Conservation (phyloP, 1,140 invertebrate species). For the Penaeus chinensis region DNA sequence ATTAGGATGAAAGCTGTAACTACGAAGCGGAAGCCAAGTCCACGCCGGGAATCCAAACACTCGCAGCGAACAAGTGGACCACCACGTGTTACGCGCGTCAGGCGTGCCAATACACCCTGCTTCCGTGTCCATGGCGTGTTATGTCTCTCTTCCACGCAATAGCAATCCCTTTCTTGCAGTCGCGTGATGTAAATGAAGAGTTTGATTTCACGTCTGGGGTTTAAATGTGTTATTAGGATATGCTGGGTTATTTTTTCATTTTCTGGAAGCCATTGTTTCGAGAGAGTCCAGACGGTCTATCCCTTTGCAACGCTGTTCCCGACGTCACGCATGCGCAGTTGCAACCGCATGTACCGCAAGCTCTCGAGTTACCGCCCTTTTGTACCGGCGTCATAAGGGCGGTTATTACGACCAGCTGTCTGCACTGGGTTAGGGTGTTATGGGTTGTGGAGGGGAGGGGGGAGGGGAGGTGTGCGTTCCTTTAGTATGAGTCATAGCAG, state of each 20-base stretch:
- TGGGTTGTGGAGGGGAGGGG: conserved; percentile 6
- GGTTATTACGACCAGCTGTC: conserved; percentile 22
- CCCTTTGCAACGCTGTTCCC: conserved; percentile 18
- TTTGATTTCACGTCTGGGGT: too few relatives aligned
- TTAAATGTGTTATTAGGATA: too few relatives aligned
- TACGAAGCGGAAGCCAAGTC: conserved; percentile 7
- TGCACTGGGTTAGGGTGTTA: conserved; percentile 38
- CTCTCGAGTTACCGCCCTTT: conserved; percentile 19
- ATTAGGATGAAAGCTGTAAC: not conserved
- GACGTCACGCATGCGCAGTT: not conserved
- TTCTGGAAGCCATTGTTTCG: not conserved
- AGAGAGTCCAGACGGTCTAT: too few relatives aligned
- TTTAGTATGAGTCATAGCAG: conserved; percentile 36
- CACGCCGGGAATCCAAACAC: not conserved
- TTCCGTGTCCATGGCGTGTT: not conserved
- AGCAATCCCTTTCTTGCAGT: too few relatives aligned
- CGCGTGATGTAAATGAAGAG: too few relatives aligned
- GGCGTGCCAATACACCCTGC: not conserved
- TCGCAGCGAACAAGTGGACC: conserved; percentile 35
- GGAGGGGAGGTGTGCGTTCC: conserved; percentile 11
- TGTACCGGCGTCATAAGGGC: conserved; percentile 9
- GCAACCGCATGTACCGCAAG: not conserved
- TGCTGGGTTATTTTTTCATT: not conserved
- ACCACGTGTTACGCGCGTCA: conserved; percentile 39
- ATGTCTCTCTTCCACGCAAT: not conserved